Evolutionary conservation across 2,113 vertebrate species (phyloP).

Genomic region (Haemorhous mexicanus): DNA sequence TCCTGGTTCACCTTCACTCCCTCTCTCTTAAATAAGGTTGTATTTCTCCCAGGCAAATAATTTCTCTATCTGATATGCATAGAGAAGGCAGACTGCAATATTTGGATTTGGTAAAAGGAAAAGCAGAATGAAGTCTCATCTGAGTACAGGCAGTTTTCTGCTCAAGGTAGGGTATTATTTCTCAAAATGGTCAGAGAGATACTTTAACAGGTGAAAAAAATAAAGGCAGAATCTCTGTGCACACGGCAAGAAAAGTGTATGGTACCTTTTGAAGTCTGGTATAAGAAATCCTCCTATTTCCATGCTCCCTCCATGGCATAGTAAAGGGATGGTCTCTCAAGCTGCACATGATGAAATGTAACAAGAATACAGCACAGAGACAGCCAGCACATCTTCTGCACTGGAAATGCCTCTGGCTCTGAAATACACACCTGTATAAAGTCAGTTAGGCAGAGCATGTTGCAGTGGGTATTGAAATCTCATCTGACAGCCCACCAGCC

Average conservation of each 20-base stretch:
- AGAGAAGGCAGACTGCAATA: neutral
- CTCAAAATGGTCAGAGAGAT: neutral
- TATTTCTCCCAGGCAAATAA: neutral
- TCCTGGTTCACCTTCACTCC: neutral
- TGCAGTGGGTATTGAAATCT: neutral
- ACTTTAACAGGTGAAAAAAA: neutral
- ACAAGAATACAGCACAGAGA: neutral
- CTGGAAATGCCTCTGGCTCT: slow-evolving; percentile 11
- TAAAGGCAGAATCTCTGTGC: neutral
- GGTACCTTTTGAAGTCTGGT: neutral
- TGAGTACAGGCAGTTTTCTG: neutral
- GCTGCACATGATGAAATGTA: neutral
- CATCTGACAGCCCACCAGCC: neutral
- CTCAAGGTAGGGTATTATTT: neutral
- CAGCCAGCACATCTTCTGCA: neutral
- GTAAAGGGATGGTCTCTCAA: neutral
- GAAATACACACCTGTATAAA: neutral
- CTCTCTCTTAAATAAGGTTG: neutral
- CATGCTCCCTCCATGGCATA: neutral
- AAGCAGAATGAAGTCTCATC: neutral
- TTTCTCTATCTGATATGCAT: neutral
- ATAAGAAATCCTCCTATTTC: neutral
- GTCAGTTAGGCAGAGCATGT: neutral
- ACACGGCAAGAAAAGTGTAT: neutral
- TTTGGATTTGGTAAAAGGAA: neutral